Conservation (phyloP, 2,888 invertebrate genomes). For the Xylota segnis region DNA sequence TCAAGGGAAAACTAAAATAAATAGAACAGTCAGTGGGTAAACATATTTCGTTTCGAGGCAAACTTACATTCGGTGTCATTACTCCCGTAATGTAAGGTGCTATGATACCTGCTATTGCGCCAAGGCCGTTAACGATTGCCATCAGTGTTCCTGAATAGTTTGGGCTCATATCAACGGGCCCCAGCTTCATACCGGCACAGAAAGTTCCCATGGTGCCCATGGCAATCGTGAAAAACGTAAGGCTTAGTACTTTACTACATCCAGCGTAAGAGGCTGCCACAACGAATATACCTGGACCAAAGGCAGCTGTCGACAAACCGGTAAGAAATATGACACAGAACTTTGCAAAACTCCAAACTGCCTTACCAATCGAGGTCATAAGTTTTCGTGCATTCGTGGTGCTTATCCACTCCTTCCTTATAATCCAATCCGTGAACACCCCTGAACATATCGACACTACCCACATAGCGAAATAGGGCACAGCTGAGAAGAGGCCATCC, state of each 20-base stretch:
- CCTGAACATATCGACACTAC: conserved; percentile 87
- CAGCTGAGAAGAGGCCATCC: conserved; percentile 86
- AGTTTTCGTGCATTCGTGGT: conserved; percentile 85
- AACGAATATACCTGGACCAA: conserved; percentile 89
- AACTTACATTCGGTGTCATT: conserved; percentile 87
- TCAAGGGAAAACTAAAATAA: conserved; percentile 86
- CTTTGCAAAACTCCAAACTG: conserved; percentile 77
- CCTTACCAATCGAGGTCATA: conserved; percentile 76
- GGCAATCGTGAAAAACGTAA: conserved; percentile 87
- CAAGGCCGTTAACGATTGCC: conserved; percentile 89
- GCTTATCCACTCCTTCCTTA: conserved; percentile 86
- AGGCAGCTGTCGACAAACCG: conserved; percentile 85
- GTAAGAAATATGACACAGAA: not conserved
- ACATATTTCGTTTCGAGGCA: conserved; percentile 61
- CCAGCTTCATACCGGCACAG: conserved; percentile 88
- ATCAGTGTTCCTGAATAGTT: conserved; percentile 88
- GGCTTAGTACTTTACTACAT: conserved; percentile 87
- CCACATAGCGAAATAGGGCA: conserved; percentile 88
- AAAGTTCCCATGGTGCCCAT: conserved; percentile 90
- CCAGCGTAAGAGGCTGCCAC: conserved; percentile 89
- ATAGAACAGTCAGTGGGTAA: not conserved
- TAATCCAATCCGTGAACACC: conserved; percentile 88
- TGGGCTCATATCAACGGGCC: conserved; percentile 87
- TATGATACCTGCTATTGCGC: conserved; percentile 88
- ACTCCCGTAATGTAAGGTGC: conserved; percentile 88